Evolutionary conservation across 2,888 invertebrate species (phyloP).

Genomic region (Clanis bilineata): DNA sequence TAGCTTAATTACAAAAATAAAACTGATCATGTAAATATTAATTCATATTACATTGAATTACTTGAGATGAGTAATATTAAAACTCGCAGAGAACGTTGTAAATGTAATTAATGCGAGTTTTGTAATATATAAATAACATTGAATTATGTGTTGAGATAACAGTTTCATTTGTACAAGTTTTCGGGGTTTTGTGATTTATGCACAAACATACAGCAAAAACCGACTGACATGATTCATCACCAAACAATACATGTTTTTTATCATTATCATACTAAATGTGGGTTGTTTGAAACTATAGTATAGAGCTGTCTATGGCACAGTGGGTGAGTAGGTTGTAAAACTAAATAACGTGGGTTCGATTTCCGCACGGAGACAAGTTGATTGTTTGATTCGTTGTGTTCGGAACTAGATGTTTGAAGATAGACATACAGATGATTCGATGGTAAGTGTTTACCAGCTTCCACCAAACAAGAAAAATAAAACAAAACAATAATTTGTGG

Average conservation of each 20-base stretch:
- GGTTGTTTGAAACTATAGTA: background rate
- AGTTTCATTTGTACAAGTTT: slow-evolving; percentile 14
- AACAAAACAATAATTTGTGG: too few species aligned
- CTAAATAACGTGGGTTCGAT: too few species aligned
- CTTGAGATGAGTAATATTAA: background rate
- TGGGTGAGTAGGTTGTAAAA: too few species aligned
- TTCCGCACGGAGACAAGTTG: too few species aligned
- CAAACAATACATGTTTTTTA: background rate
- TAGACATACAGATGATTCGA: too few species aligned
- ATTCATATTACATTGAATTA: background rate
- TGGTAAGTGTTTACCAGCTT: too few species aligned
- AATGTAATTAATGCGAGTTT: slow-evolving; percentile 12
- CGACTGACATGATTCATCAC: background rate
- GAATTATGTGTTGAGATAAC: slow-evolving; percentile 16
- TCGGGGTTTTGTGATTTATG: slow-evolving; percentile 17
- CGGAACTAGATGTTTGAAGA: too few species aligned
- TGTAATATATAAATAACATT: slow-evolving; percentile 23
- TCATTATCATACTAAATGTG: background rate
- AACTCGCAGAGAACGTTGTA: background rate
- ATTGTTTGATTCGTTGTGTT: too few species aligned
- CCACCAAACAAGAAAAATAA: too few species aligned
- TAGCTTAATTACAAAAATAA: too few species aligned
- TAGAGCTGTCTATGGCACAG: too few species aligned
- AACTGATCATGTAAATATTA: too few species aligned
- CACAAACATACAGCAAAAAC: background rate